phyloP scores from a whole-genome alignment of 2,888 invertebrate genomes.

The Schrankia costaestrigalis region DNA sequence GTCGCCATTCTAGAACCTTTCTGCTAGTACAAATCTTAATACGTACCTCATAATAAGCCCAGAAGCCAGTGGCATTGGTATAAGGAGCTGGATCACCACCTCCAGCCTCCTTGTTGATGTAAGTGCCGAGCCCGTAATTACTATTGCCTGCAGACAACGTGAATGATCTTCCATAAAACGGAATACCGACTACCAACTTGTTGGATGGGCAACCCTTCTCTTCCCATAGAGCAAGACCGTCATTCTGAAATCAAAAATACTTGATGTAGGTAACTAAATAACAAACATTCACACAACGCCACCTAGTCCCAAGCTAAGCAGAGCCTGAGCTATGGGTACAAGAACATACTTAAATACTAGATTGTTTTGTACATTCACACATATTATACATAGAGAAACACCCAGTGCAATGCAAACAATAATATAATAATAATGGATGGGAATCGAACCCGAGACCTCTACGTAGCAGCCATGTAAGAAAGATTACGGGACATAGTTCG shows the following conservation, averaged over 20 bases:
- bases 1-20: too few species aligned
- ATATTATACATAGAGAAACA: too few species aligned
- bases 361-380: too few species aligned
- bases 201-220: slow-evolving; percentile 93
- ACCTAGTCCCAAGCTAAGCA: too few species aligned
- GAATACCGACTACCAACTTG: slow-evolving; percentile 93
- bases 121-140: slow-evolving; percentile 91
- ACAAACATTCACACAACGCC: background rate
- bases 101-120: slow-evolving; percentile 94
- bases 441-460: background rate
- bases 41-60: slow-evolving; percentile 90
- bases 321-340: too few species aligned
- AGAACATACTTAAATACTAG: too few species aligned
- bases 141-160: slow-evolving; percentile 90
- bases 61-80: slow-evolving; percentile 92
- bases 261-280: slow-evolving; percentile 1
- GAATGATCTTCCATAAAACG: slow-evolving; percentile 93
- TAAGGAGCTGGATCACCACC: slow-evolving; percentile 92
- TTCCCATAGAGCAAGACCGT: slow-evolving; percentile 93
- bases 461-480: too few species aligned
- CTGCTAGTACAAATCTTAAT: too few species aligned
- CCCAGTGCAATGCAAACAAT: too few species aligned
- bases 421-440: background rate
- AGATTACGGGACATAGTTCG: too few species aligned
- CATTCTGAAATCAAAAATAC: slow-evolving; percentile 82